Conservation (phyloP, 2,113 vertebrate genomes). For the Toxotes chatareus region DNA sequence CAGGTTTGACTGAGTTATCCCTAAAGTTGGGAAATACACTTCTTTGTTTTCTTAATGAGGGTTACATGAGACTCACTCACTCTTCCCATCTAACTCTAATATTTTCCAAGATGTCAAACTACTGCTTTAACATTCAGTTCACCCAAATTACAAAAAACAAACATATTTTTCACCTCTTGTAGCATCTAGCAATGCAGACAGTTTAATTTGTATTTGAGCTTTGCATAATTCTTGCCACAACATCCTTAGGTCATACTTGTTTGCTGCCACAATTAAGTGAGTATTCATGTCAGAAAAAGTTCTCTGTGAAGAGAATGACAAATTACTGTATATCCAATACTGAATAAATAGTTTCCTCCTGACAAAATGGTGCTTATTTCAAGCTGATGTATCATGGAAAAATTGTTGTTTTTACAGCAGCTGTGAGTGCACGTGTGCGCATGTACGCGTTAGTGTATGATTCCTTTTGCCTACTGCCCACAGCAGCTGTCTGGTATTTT, state of each 20-base stretch:
- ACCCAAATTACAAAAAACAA: not conserved
- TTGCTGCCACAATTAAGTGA: constrained; percentile 6
- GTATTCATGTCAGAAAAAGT: not conserved
- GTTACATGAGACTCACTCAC: not conserved
- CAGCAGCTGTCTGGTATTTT: constrained; percentile 80
- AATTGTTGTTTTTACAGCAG: constrained; percentile 56
- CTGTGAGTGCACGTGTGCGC: constrained; percentile 34
- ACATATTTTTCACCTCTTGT: not conserved
- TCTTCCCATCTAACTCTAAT: not conserved
- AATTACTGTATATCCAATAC: not conserved
- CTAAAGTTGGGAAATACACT: not conserved
- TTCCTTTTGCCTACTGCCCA: constrained; percentile 55
- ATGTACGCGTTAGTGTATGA: constrained; percentile 31
- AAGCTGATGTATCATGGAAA: constrained; percentile 49
- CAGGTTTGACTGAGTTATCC: not conserved
- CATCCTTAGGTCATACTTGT: constrained; percentile 7
- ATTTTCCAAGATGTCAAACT: not conserved
- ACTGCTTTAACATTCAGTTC: not conserved
- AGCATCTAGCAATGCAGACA: not conserved
- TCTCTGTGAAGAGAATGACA: not conserved
- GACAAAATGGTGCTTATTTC: constrained; percentile 45
- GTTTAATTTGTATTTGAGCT: not conserved
- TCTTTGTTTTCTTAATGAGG: too few relatives aligned
- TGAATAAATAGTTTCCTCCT: constrained; percentile 58
- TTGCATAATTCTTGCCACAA: not conserved